Evolutionary conservation across 2,888 invertebrate genomes (phyloP).

Genomic region (Gryllus longicercus): DNA sequence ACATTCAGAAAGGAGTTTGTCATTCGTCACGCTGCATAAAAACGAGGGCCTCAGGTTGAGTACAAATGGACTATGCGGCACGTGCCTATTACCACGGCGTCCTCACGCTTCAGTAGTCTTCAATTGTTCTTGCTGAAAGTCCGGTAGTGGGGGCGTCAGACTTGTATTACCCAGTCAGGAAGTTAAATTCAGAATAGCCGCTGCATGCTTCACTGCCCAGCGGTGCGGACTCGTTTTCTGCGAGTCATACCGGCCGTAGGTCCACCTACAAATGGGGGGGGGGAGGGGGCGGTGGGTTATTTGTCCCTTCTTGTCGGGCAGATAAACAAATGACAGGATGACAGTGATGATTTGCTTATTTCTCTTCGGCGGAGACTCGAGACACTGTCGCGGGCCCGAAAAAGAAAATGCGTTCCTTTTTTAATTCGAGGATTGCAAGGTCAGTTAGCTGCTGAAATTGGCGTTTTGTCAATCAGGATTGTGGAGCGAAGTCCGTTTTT

Average conservation of each 20-base stretch:
- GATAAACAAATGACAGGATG: constrained; percentile 8
- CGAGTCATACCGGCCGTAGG: constrained; percentile 5
- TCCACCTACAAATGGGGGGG: background rate
- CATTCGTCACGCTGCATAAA: background rate
- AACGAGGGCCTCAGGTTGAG: background rate
- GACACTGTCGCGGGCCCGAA: background rate
- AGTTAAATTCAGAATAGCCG: constrained; percentile 10
- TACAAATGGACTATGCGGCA: constrained; percentile 5
- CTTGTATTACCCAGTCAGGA: constrained; percentile 9
- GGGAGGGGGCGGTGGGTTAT: background rate
- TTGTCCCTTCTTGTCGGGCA: background rate
- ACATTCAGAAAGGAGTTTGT: background rate
- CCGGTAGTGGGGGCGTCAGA: background rate
- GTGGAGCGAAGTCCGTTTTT: too few relatives aligned
- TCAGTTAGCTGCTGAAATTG: too few relatives aligned
- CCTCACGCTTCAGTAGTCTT: constrained; percentile 1
- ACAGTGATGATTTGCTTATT: background rate
- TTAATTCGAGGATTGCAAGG: too few relatives aligned
- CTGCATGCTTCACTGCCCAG: constrained; percentile 9
- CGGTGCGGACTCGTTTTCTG: background rate
- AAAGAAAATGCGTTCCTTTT: background rate
- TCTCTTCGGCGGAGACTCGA: background rate
- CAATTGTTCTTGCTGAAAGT: constrained; percentile 17
- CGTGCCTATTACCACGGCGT: constrained; percentile 10
- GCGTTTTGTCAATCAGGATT: too few relatives aligned